Evolutionary conservation across 2,888 invertebrate genomes (phyloP), one percentile per base, ranked within the genome.

Genomic region (Tanytarsus gracilentus): DNA sequence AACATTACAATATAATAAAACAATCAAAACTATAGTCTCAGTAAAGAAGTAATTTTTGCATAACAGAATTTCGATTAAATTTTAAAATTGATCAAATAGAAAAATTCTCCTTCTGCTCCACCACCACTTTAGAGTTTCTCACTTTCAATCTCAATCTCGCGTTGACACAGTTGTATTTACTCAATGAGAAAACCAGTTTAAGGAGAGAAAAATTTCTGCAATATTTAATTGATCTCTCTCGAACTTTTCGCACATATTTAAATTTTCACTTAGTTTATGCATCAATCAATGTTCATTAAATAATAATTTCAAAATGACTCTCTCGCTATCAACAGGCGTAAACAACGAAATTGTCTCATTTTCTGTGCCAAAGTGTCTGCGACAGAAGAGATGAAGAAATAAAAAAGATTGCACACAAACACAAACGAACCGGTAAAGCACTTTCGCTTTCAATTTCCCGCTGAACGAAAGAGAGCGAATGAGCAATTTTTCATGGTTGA

Each of bases 361-460:
- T 14, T 36, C 14, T 14, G n/a, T 11, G 33, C 11, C 3, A n/a
- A 33, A n/a, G 33, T 33, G 36, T 36, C 5, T 36, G 36, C 36
- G 14, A 14, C 14, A 36, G 36, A 36, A 16, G 7, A 33, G 4
- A 14, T n/a, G 33, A 33, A 33, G 33, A 33, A 36, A 33, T 14
- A 5, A 33, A 33, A 36, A 14, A 14, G 16, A 36, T 14, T 36
- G n/a, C n/a, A 36, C 36, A 16, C 36, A 16, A 16, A 44, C 21
- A 44, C 44, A 44, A 23, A 2, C 23, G 44, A 44, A 44, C 44
- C 44, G 44, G 44, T 44, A 44, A 44, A 44, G 44, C 44, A 44
- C 44, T 44, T 44, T 44, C 44, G 44, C 44, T 44, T 44, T 44
- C 44, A 44, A 44, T 44, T 44, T 44, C 21, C 23, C 44, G 44